Evolutionary conservation across 1,140 invertebrate genomes (phyloP).

Genomic region (Brachionus rotundiformis): DNA sequence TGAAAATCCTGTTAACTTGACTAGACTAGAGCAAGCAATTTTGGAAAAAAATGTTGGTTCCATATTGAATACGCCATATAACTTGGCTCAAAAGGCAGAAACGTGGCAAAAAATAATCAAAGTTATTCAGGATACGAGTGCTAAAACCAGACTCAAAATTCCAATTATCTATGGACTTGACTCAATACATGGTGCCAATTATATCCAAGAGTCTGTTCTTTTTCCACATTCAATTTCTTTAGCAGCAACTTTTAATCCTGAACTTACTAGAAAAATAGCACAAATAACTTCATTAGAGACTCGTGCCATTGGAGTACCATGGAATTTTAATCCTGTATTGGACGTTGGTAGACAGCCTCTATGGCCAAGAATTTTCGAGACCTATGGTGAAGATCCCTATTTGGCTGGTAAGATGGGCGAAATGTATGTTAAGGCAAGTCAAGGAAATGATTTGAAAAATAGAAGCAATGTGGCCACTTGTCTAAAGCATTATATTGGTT

Average conservation of each 20-base stretch:
- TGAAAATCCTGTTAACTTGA: slow-evolving; percentile 14
- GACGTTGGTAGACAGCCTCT: background rate
- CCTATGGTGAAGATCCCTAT: slow-evolving; percentile 34
- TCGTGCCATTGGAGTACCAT: slow-evolving; percentile 4
- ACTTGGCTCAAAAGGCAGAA: background rate
- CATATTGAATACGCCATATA: background rate
- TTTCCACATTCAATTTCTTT: slow-evolving; percentile 19
- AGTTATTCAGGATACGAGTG: background rate
- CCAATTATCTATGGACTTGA: slow-evolving; percentile 16
- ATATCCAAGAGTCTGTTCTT: background rate
- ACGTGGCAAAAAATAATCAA: slow-evolving; percentile 18
- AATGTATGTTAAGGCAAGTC: background rate
- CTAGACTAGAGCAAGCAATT: background rate
- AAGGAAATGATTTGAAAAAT: background rate
- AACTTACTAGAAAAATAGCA: background rate
- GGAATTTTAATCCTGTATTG: slow-evolving; percentile 11
- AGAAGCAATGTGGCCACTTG: background rate
- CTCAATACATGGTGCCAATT: slow-evolving; percentile 45
- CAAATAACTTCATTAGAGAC: background rate
- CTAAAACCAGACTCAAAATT: background rate
- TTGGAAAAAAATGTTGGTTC: slow-evolving; percentile 19
- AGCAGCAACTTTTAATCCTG: slow-evolving; percentile 4
- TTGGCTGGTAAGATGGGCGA: background rate
- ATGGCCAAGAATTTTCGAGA: slow-evolving; percentile 15
- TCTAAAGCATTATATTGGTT: slow-evolving; percentile 32